Conservation (phyloP, 2,888 invertebrate genomes). For the Pristionchus exspectatus region DNA sequence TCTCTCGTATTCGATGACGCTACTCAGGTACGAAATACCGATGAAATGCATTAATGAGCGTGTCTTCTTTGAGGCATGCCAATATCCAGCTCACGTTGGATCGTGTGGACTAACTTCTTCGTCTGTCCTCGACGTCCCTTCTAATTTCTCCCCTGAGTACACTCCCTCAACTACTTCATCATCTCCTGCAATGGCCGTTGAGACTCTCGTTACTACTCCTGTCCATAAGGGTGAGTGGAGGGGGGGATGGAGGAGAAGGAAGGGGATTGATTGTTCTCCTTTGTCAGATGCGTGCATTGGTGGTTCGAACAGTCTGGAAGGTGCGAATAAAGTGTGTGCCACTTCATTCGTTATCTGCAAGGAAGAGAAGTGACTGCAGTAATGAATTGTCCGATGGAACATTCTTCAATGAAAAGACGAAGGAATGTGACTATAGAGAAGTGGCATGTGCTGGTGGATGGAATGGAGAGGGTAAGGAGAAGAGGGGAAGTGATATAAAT, state of each 20-base stretch:
- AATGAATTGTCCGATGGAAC: constrained; percentile 28
- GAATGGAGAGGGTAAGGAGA: constrained; percentile 29
- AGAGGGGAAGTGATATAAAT: background rate
- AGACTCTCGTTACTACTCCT: background rate
- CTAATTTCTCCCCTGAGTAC: background rate
- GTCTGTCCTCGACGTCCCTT: background rate
- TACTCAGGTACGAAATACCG: background rate
- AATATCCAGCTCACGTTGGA: constrained; percentile 36
- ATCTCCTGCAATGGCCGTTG: background rate
- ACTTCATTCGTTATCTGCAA: constrained; percentile 34
- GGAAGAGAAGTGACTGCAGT: constrained; percentile 21
- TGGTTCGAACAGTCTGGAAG: background rate
- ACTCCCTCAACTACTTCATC: background rate
- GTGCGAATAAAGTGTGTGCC: background rate
- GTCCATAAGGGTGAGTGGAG: background rate
- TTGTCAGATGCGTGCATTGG: constrained; percentile 20
- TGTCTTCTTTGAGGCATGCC: background rate
- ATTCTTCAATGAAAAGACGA: constrained; percentile 33
- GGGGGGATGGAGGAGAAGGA: background rate
- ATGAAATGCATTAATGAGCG: background rate
- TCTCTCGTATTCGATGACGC: constrained; percentile 37
- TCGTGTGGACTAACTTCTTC: constrained; percentile 4
- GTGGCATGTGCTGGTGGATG: constrained; percentile 41
- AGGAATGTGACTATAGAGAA: constrained; percentile 40
- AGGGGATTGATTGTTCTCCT: background rate